Conservation (phyloP, 2,113 vertebrate genomes). For the Lophius piscatorius region DNA sequence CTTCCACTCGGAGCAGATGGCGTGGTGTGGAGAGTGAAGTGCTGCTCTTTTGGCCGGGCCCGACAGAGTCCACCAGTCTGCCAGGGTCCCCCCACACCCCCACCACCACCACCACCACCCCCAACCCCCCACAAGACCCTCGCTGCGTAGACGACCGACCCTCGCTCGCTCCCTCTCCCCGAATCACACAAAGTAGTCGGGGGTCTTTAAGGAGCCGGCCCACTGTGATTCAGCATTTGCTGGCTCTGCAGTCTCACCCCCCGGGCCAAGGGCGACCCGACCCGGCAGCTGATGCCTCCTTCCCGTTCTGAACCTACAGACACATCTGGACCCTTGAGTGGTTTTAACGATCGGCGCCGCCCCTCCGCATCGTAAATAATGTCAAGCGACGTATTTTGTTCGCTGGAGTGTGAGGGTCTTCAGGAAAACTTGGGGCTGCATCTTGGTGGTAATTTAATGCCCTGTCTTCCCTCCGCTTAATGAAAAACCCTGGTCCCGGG, state of each 20-base stretch:
- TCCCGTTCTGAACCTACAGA: constrained; percentile 66
- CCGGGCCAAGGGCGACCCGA: constrained; percentile 78
- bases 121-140: constrained; percentile 61
- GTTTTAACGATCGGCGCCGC: constrained; percentile 66
- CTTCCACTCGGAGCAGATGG: constrained; percentile 78
- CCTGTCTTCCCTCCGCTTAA: constrained; percentile 32
- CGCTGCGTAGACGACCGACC: constrained; percentile 59
- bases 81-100: constrained; percentile 65
- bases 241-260: constrained; percentile 72
- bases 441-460: constrained; percentile 52
- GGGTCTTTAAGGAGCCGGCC: constrained; percentile 77
- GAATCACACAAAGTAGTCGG: constrained; percentile 74
- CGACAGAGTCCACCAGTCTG: constrained; percentile 73
- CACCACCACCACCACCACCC: too few relatives aligned
- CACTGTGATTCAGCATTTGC: constrained; percentile 68
- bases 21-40: constrained; percentile 79
- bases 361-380: constrained; percentile 63
- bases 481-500: constrained; percentile 50
- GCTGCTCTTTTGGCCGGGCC: constrained; percentile 81
- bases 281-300: constrained; percentile 76
- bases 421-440: constrained; percentile 58
- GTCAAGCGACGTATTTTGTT: constrained; percentile 61
- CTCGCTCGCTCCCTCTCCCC: constrained; percentile 58
- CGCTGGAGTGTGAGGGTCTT: constrained; percentile 63
- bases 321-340: constrained; percentile 78